Evolutionary conservation across 2,888 invertebrate species (phyloP).

Genomic region (Masnerella sp.): DNA sequence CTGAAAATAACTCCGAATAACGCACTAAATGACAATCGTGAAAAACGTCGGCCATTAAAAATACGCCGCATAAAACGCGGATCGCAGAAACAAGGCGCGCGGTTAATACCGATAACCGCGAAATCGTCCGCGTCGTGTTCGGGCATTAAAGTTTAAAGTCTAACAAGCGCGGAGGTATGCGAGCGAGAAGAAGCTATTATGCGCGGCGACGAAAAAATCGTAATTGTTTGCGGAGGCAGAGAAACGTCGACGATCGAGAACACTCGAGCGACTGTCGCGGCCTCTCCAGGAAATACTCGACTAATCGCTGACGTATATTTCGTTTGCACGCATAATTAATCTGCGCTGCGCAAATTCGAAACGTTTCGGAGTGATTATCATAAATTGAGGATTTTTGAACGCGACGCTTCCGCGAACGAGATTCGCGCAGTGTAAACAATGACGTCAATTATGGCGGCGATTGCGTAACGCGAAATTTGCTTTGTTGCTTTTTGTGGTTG

Average conservation of each 20-base stretch:
- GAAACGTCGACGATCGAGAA: slow-evolving; percentile 53
- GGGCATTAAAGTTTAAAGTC: slow-evolving; percentile 45
- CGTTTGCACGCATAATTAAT: slow-evolving; percentile 58
- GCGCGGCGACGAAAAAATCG: slow-evolving; percentile 33
- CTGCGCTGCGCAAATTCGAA: slow-evolving; percentile 36
- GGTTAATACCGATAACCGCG: too few relatives aligned
- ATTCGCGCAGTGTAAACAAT: slow-evolving; percentile 9
- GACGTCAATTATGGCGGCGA: slow-evolving; percentile 20
- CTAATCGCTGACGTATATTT: slow-evolving; percentile 57
- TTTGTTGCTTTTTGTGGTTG: too few relatives aligned
- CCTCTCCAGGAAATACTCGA: slow-evolving; percentile 49
- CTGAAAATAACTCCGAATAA: too few relatives aligned
- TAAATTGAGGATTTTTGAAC: slow-evolving; percentile 22
- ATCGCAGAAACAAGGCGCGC: too few relatives aligned
- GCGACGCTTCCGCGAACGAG: slow-evolving; percentile 26
- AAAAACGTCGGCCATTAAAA: too few relatives aligned
- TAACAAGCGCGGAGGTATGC: slow-evolving; percentile 34
- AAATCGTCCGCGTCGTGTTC: too few relatives aligned
- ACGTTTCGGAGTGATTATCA: slow-evolving; percentile 47
- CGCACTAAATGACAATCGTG: too few relatives aligned
- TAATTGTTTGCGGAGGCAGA: slow-evolving; percentile 52
- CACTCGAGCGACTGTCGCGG: slow-evolving; percentile 49
- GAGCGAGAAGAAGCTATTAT: slow-evolving; percentile 47
- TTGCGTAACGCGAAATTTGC: too few relatives aligned
- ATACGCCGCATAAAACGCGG: too few relatives aligned